phyloP scores from a whole-genome alignment of 1,140 invertebrate species.

The Calliphora vicina region DNA sequence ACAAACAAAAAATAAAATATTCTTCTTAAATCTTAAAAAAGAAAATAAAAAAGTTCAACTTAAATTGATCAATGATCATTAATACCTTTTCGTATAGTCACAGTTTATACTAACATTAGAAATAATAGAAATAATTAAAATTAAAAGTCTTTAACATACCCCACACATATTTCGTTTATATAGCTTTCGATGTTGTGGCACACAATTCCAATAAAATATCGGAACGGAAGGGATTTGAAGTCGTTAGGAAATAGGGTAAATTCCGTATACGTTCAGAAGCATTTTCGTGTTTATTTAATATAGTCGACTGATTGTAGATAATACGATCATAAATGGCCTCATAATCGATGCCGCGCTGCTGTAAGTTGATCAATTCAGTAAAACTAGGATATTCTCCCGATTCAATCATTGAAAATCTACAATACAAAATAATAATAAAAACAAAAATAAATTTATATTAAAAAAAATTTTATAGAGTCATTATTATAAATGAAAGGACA shows the following conservation, averaged over 20 bases:
- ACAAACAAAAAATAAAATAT: neutral
- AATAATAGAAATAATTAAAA: no score
- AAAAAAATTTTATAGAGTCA: neutral
- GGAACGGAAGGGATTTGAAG: constrained; percentile 37
- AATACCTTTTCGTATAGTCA: no score
- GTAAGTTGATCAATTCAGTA: constrained; percentile 31
- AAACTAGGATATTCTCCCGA: constrained; percentile 42
- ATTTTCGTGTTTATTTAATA: constrained; percentile 32
- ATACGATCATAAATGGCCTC: constrained; percentile 36
- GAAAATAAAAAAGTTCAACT: neutral
- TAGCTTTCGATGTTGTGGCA: neutral
- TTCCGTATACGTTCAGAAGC: constrained; percentile 20
- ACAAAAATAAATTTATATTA: neutral
- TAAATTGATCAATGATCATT: neutral
- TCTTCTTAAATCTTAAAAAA: no score
- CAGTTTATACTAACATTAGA: no score
- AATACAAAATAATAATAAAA: neutral
- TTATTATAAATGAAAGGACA: neutral
- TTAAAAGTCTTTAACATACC: neutral
- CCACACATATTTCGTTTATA: neutral
- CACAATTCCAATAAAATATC: constrained; percentile 35
- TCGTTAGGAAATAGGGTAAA: constrained; percentile 35
- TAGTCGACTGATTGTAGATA: constrained; percentile 30
- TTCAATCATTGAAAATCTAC: constrained; percentile 41
- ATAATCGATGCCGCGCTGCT: constrained; percentile 39